Conservation (phyloP, 2,888 invertebrate genomes). For the Leucozona laternaria region DNA sequence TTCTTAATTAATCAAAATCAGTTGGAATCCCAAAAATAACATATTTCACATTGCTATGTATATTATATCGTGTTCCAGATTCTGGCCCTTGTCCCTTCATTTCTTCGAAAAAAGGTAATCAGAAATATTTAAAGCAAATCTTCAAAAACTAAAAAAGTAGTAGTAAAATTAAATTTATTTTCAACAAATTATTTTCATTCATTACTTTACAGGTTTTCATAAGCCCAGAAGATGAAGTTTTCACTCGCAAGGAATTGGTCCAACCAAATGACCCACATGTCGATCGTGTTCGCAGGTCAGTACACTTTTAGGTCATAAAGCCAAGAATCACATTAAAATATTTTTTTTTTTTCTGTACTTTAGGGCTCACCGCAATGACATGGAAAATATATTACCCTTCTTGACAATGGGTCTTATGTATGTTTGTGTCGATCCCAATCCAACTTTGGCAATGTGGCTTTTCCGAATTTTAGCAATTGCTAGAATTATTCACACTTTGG, state of each 20-base stretch:
- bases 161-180: background rate
- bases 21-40: background rate
- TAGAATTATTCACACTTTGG: conserved; percentile 86
- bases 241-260: conserved; percentile 78
- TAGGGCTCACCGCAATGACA: conserved; percentile 88
- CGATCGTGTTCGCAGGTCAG: conserved; percentile 84
- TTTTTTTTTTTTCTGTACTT: conserved; percentile 74
- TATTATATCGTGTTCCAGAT: conserved; percentile 63
- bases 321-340: background rate
- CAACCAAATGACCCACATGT: conserved; percentile 84
- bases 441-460: conserved; percentile 84
- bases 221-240: conserved; percentile 83
- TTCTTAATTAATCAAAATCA: background rate
- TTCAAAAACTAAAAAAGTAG: background rate
- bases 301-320: background rate
- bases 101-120: conserved; percentile 56
- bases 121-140: background rate
- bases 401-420: conserved; percentile 86
- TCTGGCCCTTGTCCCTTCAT: conserved; percentile 50
- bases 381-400: conserved; percentile 88
- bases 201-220: conserved; percentile 81
- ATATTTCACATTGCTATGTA: conserved; percentile 27
- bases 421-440: conserved; percentile 85
- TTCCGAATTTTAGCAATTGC: conserved; percentile 85
- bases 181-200: background rate